phyloP scores from a whole-genome alignment of 1,140 invertebrate genomes.

The Lasioglossum baleicum region DNA sequence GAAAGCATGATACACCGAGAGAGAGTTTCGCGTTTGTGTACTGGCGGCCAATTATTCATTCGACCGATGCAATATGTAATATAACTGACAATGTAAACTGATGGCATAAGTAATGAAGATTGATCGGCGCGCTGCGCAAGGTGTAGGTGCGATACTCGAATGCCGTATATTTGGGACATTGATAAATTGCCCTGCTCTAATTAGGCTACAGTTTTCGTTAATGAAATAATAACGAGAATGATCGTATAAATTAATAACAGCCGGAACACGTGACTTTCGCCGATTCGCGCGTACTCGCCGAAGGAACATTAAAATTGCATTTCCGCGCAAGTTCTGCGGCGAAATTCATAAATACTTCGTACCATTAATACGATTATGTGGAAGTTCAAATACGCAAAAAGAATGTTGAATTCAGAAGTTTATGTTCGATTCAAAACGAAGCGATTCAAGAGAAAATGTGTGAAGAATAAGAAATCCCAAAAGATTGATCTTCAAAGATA shows the following conservation, averaged over 20 bases:
- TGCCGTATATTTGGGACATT: conserved; percentile 20
- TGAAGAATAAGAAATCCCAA: too few species aligned
- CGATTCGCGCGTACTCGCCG: too few species aligned
- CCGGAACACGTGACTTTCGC: background rate
- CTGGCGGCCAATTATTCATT: conserved; percentile 28
- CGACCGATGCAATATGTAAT: conserved; percentile 26
- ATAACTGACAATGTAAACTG: conserved; percentile 28
- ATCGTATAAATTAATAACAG: background rate
- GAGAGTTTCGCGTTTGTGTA: background rate
- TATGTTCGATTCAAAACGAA: too few species aligned
- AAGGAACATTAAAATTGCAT: background rate
- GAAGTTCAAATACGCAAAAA: too few species aligned
- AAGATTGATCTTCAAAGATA: too few species aligned
- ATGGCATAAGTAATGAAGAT: conserved; percentile 44
- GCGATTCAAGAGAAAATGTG: too few species aligned
- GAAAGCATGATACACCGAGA: too few species aligned
- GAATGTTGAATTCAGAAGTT: too few species aligned
- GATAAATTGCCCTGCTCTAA: conserved; percentile 30
- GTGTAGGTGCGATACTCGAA: conserved; percentile 19
- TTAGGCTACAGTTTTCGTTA: conserved; percentile 28
- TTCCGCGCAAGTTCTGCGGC: too few species aligned
- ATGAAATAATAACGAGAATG: background rate
- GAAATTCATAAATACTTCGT: too few species aligned
- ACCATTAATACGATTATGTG: too few species aligned
- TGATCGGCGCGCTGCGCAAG: conserved; percentile 7